Conservation (phyloP, 2,888 invertebrate species). For the Mylabris sibirica region DNA sequence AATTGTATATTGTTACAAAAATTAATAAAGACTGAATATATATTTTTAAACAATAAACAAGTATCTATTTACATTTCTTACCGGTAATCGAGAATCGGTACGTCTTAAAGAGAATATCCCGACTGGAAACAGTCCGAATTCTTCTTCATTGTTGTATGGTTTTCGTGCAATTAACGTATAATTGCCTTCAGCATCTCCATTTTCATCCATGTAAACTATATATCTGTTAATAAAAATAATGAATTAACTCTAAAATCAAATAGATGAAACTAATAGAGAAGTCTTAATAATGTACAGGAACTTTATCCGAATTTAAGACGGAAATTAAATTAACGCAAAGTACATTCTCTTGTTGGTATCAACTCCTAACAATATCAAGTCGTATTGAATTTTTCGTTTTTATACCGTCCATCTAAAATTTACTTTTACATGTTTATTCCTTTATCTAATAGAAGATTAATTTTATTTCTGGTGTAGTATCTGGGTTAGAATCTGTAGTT, state of each 20-base stretch:
- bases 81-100: conserved; percentile 74
- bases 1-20: background rate
- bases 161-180: conserved; percentile 81
- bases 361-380: too few relatives aligned
- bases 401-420: too few relatives aligned
- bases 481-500: too few relatives aligned
- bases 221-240: conserved; percentile 67
- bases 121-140: conserved; percentile 81
- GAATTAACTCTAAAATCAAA: background rate
- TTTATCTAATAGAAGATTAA: too few relatives aligned
- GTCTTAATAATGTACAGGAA: too few relatives aligned
- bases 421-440: too few relatives aligned
- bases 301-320: too few relatives aligned
- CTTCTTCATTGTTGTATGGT: conserved; percentile 47
- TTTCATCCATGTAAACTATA: conserved; percentile 90
- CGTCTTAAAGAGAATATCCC: conserved; percentile 72
- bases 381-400: too few relatives aligned
- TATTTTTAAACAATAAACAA: background rate
- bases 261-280: too few relatives aligned
- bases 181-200: conserved; percentile 93
- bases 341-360: too few relatives aligned
- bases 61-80: conserved; percentile 61
- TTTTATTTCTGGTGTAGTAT: too few relatives aligned
- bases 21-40: background rate
- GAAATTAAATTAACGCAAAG: too few relatives aligned